Percentiles rank a stretch among this genome's conserved stretches.
Conservation (phyloP, 2,888 invertebrate genomes). For the Barypeithes pellucidus region DNA sequence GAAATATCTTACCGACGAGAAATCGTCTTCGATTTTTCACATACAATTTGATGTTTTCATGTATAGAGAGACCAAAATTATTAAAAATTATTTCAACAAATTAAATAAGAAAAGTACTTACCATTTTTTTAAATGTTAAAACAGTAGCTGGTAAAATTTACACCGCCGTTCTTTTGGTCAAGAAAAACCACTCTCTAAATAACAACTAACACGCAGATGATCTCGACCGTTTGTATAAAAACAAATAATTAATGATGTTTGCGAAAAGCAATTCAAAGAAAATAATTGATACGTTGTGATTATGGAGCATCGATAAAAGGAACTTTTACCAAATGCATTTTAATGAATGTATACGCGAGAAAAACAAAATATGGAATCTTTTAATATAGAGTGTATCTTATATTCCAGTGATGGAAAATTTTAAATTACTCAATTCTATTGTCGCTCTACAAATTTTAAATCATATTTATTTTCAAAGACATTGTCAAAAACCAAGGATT, state of each 20-base stretch:
- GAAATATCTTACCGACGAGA: too few relatives aligned
- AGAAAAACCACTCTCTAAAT: neutral
- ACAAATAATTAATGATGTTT: neutral
- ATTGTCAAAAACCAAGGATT: too few relatives aligned
- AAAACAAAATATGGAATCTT: neutral
- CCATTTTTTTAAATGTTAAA: neutral
- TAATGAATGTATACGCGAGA: neutral
- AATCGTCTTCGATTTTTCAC: too few relatives aligned
- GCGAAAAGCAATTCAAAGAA: constrained; percentile 6
- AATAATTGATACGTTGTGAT: constrained; percentile 15
- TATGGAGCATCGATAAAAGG: constrained; percentile 11
- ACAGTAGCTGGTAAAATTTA: too few relatives aligned
- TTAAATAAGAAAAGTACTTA: neutral
- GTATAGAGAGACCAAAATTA: too few relatives aligned
- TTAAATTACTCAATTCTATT: neutral
- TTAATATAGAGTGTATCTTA: neutral
- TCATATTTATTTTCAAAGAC: too few relatives aligned
- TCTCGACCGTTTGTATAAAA: neutral
- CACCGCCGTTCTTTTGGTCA: too few relatives aligned
- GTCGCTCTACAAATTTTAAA: too few relatives aligned
- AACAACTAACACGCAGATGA: neutral
- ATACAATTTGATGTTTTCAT: too few relatives aligned
- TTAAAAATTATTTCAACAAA: neutral
- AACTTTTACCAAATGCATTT: constrained; percentile 5
- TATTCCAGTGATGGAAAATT: constrained; percentile 7